Base-by-base conservation (phyloP, 2,797 vertebrate species). In the Halcyon badia region DNA sequence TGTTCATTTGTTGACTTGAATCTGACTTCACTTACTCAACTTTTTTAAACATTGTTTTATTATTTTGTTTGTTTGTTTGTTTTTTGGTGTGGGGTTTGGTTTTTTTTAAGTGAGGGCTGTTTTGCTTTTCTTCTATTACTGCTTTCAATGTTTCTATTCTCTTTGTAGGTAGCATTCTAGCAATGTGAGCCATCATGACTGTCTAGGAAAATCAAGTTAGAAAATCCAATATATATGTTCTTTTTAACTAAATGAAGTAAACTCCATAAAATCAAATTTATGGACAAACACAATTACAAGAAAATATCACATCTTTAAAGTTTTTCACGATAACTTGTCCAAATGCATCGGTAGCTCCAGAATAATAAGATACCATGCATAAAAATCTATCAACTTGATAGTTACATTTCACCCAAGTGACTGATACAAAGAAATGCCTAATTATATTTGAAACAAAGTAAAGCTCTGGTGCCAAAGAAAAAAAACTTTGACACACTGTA, bases 1-100 rank as follows among this genome's bases (percentile, higher is more conserved):
- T 62, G 52, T 83, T 96, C 89, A 70, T 93, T 94, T 97, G 69
- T 44, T 30, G 61, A 4, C 49, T 89, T 70, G 62, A 95, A 84
- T 85, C 39, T 88, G 49, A 83, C 93, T 90, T 83, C 11, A 33
- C 60, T 92, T 77, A 60, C 3, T 75, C 57, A 61, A 8, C 35
- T 21, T 5, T 70, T 81, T 83, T 14, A 25, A 11, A 21, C 21
- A 49, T 25, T 25, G 22, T 49, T 49, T 26, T 51, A 51, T 51
- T 28, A 16, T 51, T 26, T 49, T 26, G 35, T 25, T 9, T 16
- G 14, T 51, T 51, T 51, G 9, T 48, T 48, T 48, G 16, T 21
- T 48, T 48, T 37, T 37, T 37, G 37, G 7, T 42, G 16, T 42
- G 21, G 46, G 44, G 5, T 48, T 24, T 48, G 24, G 11, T 48